Evolutionary conservation across 2,888 invertebrate species (phyloP).

Genomic region (Amiota mariae): DNA sequence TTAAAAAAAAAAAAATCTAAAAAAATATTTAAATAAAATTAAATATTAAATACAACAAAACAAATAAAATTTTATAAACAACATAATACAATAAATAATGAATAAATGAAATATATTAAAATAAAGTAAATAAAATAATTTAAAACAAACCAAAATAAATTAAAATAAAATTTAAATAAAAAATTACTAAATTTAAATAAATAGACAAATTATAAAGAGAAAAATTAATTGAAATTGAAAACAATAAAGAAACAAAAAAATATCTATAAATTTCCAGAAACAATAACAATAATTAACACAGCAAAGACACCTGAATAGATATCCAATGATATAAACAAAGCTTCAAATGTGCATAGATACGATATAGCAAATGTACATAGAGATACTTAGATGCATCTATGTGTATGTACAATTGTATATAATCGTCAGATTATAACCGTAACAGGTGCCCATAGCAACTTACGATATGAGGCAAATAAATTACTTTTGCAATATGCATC

Average conservation of each 20-base stretch:
- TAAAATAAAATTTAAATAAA: no score
- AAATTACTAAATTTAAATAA: no score
- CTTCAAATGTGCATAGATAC: neutral
- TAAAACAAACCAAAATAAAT: no score
- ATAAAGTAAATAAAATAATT: no score
- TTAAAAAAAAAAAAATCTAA: no score
- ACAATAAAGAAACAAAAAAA: neutral
- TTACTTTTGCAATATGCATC: neutral
- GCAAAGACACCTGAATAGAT: conserved; percentile 1
- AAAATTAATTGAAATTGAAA: no score
- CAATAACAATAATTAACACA: conserved; percentile 5
- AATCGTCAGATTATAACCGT: conserved; percentile 50
- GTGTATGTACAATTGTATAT: neutral
- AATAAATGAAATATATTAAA: no score
- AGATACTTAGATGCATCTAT: neutral
- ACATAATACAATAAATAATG: no score
- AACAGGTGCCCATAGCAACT: conserved; percentile 13
- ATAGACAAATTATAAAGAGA: no score
- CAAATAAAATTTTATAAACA: no score
- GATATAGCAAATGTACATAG: neutral
- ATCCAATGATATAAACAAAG: neutral
- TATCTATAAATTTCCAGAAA: neutral
- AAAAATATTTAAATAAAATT: no score
- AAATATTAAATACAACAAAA: no score
- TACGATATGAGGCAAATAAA: neutral